Conservation (phyloP, 1,140 invertebrate genomes). For the Listronotus bonariensis region DNA sequence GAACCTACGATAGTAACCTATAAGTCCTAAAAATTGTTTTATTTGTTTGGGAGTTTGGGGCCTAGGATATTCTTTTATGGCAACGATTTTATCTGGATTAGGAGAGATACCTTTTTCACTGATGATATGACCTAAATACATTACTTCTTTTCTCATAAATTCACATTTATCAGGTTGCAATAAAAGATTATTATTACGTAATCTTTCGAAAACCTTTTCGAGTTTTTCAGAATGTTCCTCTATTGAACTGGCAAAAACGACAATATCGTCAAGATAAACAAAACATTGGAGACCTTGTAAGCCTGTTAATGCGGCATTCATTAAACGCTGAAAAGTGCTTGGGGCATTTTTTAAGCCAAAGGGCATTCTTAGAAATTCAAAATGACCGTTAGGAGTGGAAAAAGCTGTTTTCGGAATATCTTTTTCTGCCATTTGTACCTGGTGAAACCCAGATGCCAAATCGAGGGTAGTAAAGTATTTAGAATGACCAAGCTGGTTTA, state of each 20-base stretch:
- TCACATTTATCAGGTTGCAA: constrained; percentile 53
- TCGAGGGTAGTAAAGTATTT: constrained; percentile 60
- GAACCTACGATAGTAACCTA: constrained; percentile 41
- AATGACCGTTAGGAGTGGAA: constrained; percentile 47
- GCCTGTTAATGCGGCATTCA: constrained; percentile 52
- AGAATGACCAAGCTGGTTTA: constrained; percentile 56
- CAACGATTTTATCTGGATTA: constrained; percentile 54
- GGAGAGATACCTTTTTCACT: constrained; percentile 54
- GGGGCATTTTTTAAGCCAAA: constrained; percentile 54
- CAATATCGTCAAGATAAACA: constrained; percentile 55
- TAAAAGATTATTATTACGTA: constrained; percentile 20
- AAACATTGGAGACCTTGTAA: constrained; percentile 48
- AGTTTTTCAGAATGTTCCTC: constrained; percentile 41
- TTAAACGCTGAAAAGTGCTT: constrained; percentile 50
- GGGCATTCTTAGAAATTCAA: constrained; percentile 50
- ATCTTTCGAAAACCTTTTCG: constrained; percentile 20
- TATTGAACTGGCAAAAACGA: constrained; percentile 51
- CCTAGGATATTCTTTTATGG: constrained; percentile 52
- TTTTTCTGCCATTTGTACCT: constrained; percentile 54
- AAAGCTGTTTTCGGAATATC: constrained; percentile 59
- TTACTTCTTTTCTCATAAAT: constrained; percentile 49
- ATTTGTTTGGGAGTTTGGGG: constrained; percentile 50
- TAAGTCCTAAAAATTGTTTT: constrained; percentile 56
- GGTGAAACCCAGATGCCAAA: constrained; percentile 59
- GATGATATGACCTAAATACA: constrained; percentile 51